Percentiles rank a stretch among this genome's conserved stretches.
Evolutionary conservation across 2,113 vertebrate species (phyloP).

Genomic region (Eonycteris spelaea): DNA sequence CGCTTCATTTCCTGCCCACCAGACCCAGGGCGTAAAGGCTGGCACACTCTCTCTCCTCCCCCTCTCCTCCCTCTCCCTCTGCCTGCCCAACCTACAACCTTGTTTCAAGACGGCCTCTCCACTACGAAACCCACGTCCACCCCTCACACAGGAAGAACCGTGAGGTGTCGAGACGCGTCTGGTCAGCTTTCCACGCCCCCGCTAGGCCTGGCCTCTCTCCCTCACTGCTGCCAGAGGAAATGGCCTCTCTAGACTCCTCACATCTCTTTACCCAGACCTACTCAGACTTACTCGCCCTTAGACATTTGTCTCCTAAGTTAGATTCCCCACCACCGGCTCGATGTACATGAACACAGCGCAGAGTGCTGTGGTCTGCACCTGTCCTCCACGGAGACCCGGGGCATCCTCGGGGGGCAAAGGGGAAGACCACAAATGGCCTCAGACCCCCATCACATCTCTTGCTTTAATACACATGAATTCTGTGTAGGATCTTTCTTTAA

Average conservation of each 20-base stretch:
- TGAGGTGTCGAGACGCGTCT: neutral
- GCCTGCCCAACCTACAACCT: neutral
- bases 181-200: neutral
- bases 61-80: no score
- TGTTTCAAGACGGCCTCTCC: neutral
- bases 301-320: neutral
- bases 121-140: neutral
- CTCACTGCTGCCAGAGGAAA: neutral
- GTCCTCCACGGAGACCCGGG: neutral
- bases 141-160: neutral
- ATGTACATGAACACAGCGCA: neutral
- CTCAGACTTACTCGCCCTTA: neutral
- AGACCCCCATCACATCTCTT: neutral
- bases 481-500: neutral
- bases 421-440: neutral
- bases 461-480: neutral
- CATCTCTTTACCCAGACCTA: neutral
- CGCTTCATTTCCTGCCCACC: slow-evolving; percentile 42
- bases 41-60: neutral
- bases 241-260: neutral
- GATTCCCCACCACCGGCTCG: neutral
- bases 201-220: no score
- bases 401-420: neutral
- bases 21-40: neutral
- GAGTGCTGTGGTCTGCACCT: neutral